Evolutionary conservation across 1,140 invertebrate genomes (phyloP).

Genomic region (Heliconius himera): DNA sequence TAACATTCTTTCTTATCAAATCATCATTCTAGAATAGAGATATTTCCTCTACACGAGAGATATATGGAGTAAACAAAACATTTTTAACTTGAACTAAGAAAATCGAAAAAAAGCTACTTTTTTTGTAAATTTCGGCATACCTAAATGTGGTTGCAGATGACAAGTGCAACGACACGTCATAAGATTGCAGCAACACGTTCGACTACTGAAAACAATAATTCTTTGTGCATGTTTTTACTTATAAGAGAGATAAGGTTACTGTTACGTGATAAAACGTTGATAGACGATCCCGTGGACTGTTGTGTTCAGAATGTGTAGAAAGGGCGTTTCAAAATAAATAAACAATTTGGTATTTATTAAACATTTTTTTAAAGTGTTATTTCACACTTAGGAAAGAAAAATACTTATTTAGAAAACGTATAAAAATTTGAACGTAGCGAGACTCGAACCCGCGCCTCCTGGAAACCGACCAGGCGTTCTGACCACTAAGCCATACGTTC

Average conservation of each 20-base stretch:
- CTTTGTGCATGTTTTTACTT: conserved; percentile 55
- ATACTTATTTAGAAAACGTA: too few species aligned
- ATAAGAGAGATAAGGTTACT: conserved; percentile 64
- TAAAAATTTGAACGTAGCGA: too few species aligned
- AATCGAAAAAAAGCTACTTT: neutral
- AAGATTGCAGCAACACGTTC: conserved; percentile 43
- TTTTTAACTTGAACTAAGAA: neutral
- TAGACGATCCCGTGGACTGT: conserved; percentile 64
- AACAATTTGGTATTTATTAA: neutral
- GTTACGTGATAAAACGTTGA: conserved; percentile 63
- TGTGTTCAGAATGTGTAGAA: conserved; percentile 44
- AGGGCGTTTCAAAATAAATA: conserved; percentile 22
- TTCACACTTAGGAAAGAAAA: too few species aligned
- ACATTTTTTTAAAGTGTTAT: too few species aligned
- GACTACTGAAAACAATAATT: conserved; percentile 65
- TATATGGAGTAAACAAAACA: neutral
- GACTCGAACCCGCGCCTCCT: too few species aligned
- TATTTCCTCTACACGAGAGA: too few species aligned
- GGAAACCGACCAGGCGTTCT: too few species aligned
- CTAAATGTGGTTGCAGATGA: neutral
- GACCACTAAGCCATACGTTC: too few species aligned
- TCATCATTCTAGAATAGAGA: too few species aligned
- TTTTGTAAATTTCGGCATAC: neutral
- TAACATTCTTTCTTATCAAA: too few species aligned
- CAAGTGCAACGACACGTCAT: conserved; percentile 10